Evolutionary conservation across 1,140 invertebrate species (phyloP), one percentile per base, ranked within the genome.

Genomic region (Conus ventricosus): DNA sequence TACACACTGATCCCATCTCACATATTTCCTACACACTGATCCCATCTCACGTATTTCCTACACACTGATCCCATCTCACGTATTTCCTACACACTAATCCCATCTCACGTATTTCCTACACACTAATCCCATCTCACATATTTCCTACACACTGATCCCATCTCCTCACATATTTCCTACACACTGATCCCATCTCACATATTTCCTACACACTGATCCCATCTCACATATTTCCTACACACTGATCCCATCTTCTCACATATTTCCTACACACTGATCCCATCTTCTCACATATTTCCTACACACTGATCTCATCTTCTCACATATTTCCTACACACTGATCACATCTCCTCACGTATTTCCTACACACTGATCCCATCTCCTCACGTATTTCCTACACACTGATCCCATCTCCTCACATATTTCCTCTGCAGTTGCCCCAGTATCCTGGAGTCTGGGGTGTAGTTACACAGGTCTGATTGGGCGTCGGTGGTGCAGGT

Each of bases 401-500:
- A 8, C 7, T 71, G 17, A 23, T 60, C 57, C 15, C 27, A 71
- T 75, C 75, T 63, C 84, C 96, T 95, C 95, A 98, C 97, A 96
- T 99, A 99, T 96, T 97, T 97, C 86, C 96, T 96, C 27, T 92
- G 60, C 75, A 94, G 91, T 54, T 91, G 91, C 20, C 93, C 92
- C 25, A 91, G 89, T 71, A 98, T 97, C 0, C 96, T 95, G 0
- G 97, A 96, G 94, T 97, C 97, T 86, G 98, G 97, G 92, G 97
- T 97, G 94, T 98, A 98, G 25, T 97, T 97, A 8, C 97, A 97
- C 54, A 99, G 96, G 91, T 94, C 98, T 8, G 98, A 98, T 86
- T 98, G 98, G 0, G 98, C 98, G 95, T 99, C 98, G 1, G 97
- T 97, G 0, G 98, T 97, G 3, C 98, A 98, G 0, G 98, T 99